Evolutionary conservation across 2,113 vertebrate species (phyloP).

Genomic region (Cephalopholis sonnerati): DNA sequence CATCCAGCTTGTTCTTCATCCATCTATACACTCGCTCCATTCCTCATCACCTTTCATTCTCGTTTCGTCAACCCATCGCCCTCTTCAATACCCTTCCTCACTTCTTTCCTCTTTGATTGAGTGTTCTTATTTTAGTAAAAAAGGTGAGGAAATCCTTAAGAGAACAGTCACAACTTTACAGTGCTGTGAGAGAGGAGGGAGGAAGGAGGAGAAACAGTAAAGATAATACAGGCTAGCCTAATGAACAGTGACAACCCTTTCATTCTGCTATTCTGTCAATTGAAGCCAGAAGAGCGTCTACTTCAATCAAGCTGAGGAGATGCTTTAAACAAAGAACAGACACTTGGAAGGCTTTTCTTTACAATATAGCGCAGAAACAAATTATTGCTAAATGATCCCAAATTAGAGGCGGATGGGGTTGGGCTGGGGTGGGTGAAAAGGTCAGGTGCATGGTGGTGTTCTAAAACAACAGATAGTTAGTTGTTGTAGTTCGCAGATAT

Average conservation of each 20-base stretch:
- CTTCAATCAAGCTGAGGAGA: constrained; percentile 41
- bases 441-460: too few relatives aligned
- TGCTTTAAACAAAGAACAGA: background rate
- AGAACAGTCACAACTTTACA: background rate
- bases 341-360: constrained; percentile 18
- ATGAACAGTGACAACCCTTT: constrained; percentile 24
- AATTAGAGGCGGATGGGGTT: too few relatives aligned
- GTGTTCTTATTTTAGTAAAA: constrained; percentile 4
- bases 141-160: background rate
- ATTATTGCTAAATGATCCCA: constrained; percentile 23
- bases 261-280: constrained; percentile 8
- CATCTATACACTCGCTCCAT: background rate
- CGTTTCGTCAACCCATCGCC: background rate
- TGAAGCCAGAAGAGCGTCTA: constrained; percentile 16
- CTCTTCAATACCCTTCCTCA: background rate
- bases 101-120: background rate
- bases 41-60: background rate
- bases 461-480: too few relatives aligned
- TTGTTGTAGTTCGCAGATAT: too few relatives aligned
- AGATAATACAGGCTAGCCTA: background rate
- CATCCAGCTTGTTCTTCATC: background rate
- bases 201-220: background rate
- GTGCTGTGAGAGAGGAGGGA: background rate
- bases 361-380: constrained; percentile 26
- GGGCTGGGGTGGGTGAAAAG: too few relatives aligned